Base-by-base conservation (phyloP, 1,140 invertebrate genomes). In the Platyura marginata region DNA sequence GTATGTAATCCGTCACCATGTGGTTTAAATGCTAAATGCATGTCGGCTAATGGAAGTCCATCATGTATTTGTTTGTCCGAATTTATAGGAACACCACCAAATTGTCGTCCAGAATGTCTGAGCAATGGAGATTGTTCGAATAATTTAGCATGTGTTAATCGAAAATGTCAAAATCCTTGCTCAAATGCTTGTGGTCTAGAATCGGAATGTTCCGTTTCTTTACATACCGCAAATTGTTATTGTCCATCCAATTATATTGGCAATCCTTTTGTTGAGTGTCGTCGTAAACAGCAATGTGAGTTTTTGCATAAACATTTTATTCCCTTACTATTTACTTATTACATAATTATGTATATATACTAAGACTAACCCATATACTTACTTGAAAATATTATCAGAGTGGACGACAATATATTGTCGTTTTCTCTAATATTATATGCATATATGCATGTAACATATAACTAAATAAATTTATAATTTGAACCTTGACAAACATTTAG, bases 1-100 rank as follows among this genome's bases (percentile, higher is more conserved):
- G 77, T 79, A 0, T 88, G 84, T 51, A 61, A 69, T 33, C 79
- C 80, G 2, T 75, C 77, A 9, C 81, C 81, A 2, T 88, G 83
- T 52, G 83, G 82, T 6, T 67, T 75, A 0, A 81, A 86, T 51
- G 74, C 78, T 23, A 59, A 76, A 49, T 87, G 82, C 51, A 64
- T 71, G 42, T 67, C 70, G 16, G 67, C 65, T 6, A 65, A 68
- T 21, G 68, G 66, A 11, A 66, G 66, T 21, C 67, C 70, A 2
- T 63, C 70, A 23, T 82, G 79, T 53, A 67, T 68, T 3, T 81
- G 77, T 50, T 44, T 71, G 2, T 49, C 61, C 6, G 66, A 67
- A 42, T 79, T 74, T 54, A 67, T 72, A 42, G 77, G 76, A n/a
- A 64, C 67, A 16, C 72, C 77, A 2, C 75, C 77, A 23, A 71